phyloP scores from a whole-genome alignment of 2,888 invertebrate genomes.

The Nephrotoma flavescens region DNA sequence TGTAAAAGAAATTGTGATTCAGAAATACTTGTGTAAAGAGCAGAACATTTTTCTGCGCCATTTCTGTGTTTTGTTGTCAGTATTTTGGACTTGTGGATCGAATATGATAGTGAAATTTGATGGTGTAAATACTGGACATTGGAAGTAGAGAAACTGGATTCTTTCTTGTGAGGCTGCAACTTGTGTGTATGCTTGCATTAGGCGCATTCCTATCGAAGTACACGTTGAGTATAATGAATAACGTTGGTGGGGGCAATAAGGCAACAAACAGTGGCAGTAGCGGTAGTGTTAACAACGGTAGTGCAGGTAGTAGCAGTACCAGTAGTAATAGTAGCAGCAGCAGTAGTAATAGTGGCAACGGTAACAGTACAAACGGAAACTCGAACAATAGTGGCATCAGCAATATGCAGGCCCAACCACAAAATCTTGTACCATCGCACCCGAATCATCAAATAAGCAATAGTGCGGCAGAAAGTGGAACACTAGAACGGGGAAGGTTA shows the following conservation, averaged over 20 bases:
- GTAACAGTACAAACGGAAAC: not conserved
- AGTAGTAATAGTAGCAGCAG: not conserved
- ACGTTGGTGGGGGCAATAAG: slow-evolving; percentile 15
- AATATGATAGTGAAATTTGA: not conserved
- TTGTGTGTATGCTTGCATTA: slow-evolving; percentile 29
- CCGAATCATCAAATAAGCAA: not conserved
- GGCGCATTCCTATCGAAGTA: slow-evolving; percentile 29
- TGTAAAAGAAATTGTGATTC: not conserved
- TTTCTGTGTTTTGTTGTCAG: not conserved
- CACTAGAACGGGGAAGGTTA: slow-evolving; percentile 27
- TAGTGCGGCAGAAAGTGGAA: slow-evolving; percentile 29
- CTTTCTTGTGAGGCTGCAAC: not conserved
- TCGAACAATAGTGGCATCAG: not conserved
- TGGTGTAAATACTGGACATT: not conserved
- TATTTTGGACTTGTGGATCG: not conserved
- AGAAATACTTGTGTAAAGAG: not conserved
- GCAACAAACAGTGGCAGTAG: slow-evolving; percentile 6
- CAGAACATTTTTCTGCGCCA: not conserved
- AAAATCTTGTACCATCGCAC: not conserved
- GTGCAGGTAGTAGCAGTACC: not conserved
- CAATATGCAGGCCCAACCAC: not conserved
- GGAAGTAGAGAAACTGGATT: not conserved
- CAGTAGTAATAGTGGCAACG: not conserved
- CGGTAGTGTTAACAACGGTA: not conserved
- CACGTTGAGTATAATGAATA: slow-evolving; percentile 29